phyloP scores from a whole-genome alignment of 2,113 vertebrate genomes.

The Lipophrys pholis region DNA sequence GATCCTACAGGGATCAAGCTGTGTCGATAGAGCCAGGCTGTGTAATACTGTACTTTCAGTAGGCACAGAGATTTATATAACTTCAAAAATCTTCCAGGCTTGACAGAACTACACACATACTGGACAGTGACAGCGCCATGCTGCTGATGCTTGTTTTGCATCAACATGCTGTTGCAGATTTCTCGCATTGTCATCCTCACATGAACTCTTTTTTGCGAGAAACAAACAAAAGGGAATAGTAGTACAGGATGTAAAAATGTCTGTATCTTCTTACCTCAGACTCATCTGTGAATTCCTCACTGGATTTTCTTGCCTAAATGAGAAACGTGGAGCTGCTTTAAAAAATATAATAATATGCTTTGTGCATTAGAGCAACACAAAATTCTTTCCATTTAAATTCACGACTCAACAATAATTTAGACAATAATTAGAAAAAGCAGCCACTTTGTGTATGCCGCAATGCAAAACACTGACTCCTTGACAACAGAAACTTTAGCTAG shows the following conservation, averaged over 20 bases:
- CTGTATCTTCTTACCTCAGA: constrained; percentile 92
- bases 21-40: constrained; percentile 54
- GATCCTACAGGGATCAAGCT: constrained; percentile 66
- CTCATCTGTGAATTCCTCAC: constrained; percentile 94
- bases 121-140: constrained; percentile 42
- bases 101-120: constrained; percentile 53
- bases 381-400: neutral
- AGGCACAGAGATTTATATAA: constrained; percentile 43
- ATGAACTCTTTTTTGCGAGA: neutral
- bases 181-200: neutral
- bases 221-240: neutral
- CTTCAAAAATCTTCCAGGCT: constrained; percentile 50
- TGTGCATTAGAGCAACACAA: neutral
- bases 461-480: neutral
- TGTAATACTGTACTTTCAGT: constrained; percentile 62
- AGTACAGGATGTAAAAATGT: neutral
- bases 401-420: neutral
- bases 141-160: constrained; percentile 37
- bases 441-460: neutral
- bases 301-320: constrained; percentile 85
- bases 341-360: neutral
- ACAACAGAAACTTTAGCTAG: neutral
- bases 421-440: neutral
- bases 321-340: constrained; percentile 39
- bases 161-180: constrained; percentile 53